Conservation (phyloP, 2,797 vertebrate genomes). For the Discoglossus pictus region DNA sequence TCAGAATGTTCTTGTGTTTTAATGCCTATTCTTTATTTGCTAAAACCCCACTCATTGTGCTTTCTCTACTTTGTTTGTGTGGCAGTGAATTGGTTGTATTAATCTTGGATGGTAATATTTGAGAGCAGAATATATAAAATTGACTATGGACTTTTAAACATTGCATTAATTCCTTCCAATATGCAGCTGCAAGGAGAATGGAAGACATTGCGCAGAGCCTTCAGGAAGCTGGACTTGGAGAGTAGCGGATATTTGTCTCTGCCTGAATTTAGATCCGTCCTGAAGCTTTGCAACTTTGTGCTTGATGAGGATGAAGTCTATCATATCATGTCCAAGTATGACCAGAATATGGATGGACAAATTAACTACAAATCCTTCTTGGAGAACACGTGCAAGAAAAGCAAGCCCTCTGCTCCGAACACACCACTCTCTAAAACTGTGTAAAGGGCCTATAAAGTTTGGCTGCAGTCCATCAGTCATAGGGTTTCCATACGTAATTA, state of each 20-base stretch:
- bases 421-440: conserved; percentile 11
- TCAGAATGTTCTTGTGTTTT: too few relatives aligned
- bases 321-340: conserved; percentile 53
- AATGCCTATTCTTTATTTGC: too few relatives aligned
- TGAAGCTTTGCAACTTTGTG: conserved; percentile 55
- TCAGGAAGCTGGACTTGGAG: conserved; percentile 54
- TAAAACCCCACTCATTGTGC: too few relatives aligned
- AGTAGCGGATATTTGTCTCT: conserved; percentile 51
- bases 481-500: too few relatives aligned
- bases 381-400: conserved; percentile 47
- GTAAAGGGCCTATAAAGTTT: conserved; percentile 3
- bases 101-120: too few relatives aligned
- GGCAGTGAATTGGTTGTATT: too few relatives aligned
- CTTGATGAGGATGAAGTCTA: conserved; percentile 53
- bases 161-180: conserved; percentile 17
- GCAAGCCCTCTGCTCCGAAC: not conserved
- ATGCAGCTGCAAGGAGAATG: conserved; percentile 51
- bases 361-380: conserved; percentile 57
- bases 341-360: conserved; percentile 54
- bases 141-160: conserved; percentile 4
- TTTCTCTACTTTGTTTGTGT: too few relatives aligned
- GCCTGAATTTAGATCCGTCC: conserved; percentile 53
- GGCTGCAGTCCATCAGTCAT: too few relatives aligned
- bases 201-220: conserved; percentile 55
- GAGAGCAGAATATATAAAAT: too few relatives aligned